Percentiles rank a stretch among this genome's conserved stretches.
These are phyloP conservation scores for Carabus problematicus DNA, from an alignment of 2,888 invertebrate genomes.

Conservation along the genomic window DNA sequence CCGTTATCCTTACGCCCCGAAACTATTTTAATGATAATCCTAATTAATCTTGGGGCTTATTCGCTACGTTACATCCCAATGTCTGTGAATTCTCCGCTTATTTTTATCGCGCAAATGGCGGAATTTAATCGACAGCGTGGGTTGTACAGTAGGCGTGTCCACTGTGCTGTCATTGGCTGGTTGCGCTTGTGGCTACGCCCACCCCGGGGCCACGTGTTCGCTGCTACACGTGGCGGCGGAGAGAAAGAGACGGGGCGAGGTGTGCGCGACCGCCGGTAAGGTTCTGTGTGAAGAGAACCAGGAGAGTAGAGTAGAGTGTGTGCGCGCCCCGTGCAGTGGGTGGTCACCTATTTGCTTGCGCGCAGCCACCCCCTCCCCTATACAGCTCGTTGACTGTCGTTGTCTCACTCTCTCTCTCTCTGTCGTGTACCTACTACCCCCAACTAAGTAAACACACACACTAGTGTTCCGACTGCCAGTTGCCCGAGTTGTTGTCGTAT, in stretches of 20 bases:
- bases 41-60: not conserved
- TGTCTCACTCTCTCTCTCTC: slow-evolving; percentile 1
- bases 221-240: slow-evolving; percentile 12
- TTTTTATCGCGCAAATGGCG: slow-evolving; percentile 53
- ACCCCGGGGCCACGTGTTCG: slow-evolving; percentile 27
- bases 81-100: not conserved
- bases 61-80: not conserved
- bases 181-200: slow-evolving; percentile 12
- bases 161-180: slow-evolving; percentile 48
- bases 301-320: not conserved
- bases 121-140: slow-evolving; percentile 48
- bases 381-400: not conserved
- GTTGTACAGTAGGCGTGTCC: slow-evolving; percentile 49
- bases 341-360: not conserved
- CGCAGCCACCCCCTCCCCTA: slow-evolving; percentile 11
- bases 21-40: not conserved
- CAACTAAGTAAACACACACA: not conserved
- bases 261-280: not conserved
- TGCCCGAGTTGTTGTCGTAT: slow-evolving; percentile 51
- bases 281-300: not conserved
- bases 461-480: slow-evolving; percentile 45
- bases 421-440: slow-evolving; percentile 1
- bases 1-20: not conserved
- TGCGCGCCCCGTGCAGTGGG: slow-evolving; percentile 8
- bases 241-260: not conserved